Evolutionary conservation across 2,888 invertebrate genomes (phyloP), one percentile per base, ranked within the genome.

Genomic region (Holacanthella duospinosa): DNA sequence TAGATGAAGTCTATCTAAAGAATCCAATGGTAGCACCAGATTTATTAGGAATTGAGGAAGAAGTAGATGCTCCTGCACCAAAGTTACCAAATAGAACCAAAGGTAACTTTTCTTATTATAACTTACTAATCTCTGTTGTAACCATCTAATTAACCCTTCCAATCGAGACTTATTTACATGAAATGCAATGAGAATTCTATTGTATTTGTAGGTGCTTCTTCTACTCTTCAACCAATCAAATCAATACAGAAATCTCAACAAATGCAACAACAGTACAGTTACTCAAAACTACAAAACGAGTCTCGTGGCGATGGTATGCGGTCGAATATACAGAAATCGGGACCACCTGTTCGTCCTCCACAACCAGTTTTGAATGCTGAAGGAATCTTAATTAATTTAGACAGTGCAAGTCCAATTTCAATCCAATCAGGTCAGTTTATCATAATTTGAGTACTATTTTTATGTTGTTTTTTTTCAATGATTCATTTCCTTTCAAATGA

Each of bases 261-360:
- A 65, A 66, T 67, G 28, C 72, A 75, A 85, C 75, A 87, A 73
- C 89, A 90, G 75, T 91, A 89, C 75, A 85, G 86, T 74, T 92
- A 93, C 75, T 86, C 86, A 72, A 91, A 90, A 75, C 80, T 93
- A 27, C 82, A 85, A 63, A 90, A 92, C 75, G 90, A 92, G 69
- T 75, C 79, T 25, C 75, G 76, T 64, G 70, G 71, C 9, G 69
- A 67, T 29, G 64, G 67, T 61, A 63, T 68, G 9, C 62, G 67
- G 59, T 81, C 71, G 77, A 80, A 66, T 44, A 62, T 54, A 56
- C 77, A 78, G 70, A 12, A 62, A 29, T 43, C 60, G 2, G 36
- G 29, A 43, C 9, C 27, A 29, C 25, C 43, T 28, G 29, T 28
- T 25, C 54, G 54, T 29, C 48, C 28, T 29, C 26, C 77, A 80